Percentiles rank a stretch among this genome's conserved stretches.
Conservation (phyloP, 2,113 vertebrate genomes). For the Dicaeum eximium region DNA sequence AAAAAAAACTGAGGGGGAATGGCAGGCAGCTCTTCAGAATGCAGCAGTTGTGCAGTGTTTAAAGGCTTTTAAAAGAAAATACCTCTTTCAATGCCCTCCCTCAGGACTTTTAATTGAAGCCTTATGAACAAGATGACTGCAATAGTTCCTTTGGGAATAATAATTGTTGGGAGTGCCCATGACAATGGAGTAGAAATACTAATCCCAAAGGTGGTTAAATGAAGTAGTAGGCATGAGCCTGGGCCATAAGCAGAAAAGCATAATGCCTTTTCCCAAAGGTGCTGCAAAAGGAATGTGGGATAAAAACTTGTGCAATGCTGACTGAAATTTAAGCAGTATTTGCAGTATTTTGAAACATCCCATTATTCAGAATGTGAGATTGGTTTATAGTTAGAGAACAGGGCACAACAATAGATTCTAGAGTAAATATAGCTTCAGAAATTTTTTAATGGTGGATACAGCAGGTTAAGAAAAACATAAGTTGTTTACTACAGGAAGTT, state of each 20-base stretch:
- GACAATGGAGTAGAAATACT: background rate
- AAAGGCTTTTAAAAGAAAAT: conserved; percentile 35
- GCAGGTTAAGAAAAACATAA: background rate
- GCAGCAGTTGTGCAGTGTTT: background rate
- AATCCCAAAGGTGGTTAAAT: conserved; percentile 15
- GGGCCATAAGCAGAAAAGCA: background rate
- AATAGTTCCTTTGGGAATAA: background rate
- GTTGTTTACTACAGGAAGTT: background rate
- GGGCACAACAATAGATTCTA: background rate
- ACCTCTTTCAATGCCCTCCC: background rate
- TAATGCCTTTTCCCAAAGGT: background rate
- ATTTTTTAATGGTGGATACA: background rate
- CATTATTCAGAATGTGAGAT: background rate
- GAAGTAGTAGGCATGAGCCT: background rate
- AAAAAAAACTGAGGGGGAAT: background rate
- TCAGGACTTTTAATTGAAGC: conserved; percentile 33
- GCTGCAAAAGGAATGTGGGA: background rate
- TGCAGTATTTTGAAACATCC: background rate
- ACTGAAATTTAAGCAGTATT: background rate
- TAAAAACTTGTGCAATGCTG: background rate
- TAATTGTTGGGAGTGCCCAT: background rate
- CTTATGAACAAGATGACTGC: background rate
- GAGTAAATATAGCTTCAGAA: background rate
- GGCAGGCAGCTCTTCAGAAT: background rate
- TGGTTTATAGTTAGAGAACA: background rate